Conservation (phyloP, 2,888 invertebrate genomes). For the Microplitis manilae region DNA sequence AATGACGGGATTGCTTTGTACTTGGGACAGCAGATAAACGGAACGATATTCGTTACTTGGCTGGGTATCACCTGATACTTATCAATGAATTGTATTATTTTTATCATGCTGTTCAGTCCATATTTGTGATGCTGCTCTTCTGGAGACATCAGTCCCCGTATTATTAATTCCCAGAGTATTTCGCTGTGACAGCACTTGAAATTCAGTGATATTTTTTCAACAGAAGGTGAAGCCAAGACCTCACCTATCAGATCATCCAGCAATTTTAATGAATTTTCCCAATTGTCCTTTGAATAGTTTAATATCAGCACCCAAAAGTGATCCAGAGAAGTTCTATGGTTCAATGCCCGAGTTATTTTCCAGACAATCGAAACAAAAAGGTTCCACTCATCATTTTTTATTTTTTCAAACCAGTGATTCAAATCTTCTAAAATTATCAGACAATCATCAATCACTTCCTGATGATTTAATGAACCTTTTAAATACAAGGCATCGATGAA, state of each 20-base stretch:
- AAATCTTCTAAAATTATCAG: not conserved
- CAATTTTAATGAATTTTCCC: slow-evolving; percentile 49
- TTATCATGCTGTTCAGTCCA: slow-evolving; percentile 71
- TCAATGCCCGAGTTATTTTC: slow-evolving; percentile 52
- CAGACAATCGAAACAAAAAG: slow-evolving; percentile 55
- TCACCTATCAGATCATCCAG: slow-evolving; percentile 53
- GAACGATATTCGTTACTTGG: slow-evolving; percentile 20
- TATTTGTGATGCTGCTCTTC: slow-evolving; percentile 75
- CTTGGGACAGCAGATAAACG: slow-evolving; percentile 58
- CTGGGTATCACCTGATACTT: not conserved
- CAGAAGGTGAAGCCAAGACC: slow-evolving; percentile 42
- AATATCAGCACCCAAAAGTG: slow-evolving; percentile 49
- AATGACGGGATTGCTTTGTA: slow-evolving; percentile 54
- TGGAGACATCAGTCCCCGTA: slow-evolving; percentile 72
- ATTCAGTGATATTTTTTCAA: slow-evolving; percentile 15
- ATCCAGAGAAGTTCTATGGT: slow-evolving; percentile 41
- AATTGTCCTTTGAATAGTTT: slow-evolving; percentile 35
- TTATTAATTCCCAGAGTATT: slow-evolving; percentile 76
- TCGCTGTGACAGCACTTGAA: slow-evolving; percentile 50
- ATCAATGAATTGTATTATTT: not conserved
- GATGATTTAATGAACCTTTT: not conserved
- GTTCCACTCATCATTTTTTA: slow-evolving; percentile 55
- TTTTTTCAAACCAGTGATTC: slow-evolving; percentile 45
- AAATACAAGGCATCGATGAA: not conserved
- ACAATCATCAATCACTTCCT: not conserved